Conservation (phyloP, 2,113 vertebrate species). For the Cariama cristata region DNA sequence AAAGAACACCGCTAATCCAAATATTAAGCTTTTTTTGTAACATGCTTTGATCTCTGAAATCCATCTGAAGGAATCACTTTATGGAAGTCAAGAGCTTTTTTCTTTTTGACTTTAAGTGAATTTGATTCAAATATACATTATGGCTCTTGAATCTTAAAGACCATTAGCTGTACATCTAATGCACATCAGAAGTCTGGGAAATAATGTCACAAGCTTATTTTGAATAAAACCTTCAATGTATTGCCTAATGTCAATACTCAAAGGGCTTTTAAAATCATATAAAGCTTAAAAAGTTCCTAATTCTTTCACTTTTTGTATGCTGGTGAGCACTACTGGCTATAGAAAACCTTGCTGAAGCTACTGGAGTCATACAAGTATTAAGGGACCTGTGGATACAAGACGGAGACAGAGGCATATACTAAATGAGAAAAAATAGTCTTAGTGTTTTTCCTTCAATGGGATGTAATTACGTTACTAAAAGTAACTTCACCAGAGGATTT, state of each 20-base stretch:
- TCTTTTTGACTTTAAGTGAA: constrained; percentile 69
- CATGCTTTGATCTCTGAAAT: constrained; percentile 73
- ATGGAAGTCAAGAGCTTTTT: constrained; percentile 65
- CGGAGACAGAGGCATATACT: not conserved
- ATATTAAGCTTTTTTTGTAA: constrained; percentile 75
- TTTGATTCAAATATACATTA: constrained; percentile 68
- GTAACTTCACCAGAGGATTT: not conserved
- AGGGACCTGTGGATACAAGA: not conserved
- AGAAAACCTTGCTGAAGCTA: not conserved
- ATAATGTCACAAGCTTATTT: constrained; percentile 12
- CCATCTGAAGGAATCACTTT: constrained; percentile 62
- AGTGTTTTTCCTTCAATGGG: not conserved
- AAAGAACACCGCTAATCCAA: constrained; percentile 73
- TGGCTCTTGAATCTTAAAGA: constrained; percentile 61
- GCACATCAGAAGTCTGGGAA: constrained; percentile 17
- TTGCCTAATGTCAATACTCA: not conserved
- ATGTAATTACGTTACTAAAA: not conserved
- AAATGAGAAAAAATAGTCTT: not conserved
- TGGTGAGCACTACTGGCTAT: not conserved
- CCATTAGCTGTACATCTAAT: constrained; percentile 58
- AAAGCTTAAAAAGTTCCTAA: not conserved
- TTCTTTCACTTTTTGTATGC: not conserved
- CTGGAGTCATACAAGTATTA: not conserved
- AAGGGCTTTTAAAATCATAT: not conserved
- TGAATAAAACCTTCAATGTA: constrained; percentile 3